These are phyloP conservation scores for Rhamphomyia laevipes DNA, from an alignment of 2,888 invertebrate genomes.

Conservation along the genomic window DNA sequence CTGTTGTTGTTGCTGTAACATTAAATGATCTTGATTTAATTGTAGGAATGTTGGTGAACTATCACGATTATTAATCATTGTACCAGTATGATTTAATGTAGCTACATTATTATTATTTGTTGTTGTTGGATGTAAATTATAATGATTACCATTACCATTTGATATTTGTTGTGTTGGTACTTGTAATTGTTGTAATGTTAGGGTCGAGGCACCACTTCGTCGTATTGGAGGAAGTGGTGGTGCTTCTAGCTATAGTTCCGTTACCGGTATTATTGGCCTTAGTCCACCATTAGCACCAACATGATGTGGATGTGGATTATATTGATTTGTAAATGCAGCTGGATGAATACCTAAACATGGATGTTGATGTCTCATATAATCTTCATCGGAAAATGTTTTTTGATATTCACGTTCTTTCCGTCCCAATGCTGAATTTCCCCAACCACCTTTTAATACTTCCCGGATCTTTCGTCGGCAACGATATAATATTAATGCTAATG, in stretches of 20 bases:
- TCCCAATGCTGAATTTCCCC: slow-evolving; percentile 36
- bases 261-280: slow-evolving; percentile 60
- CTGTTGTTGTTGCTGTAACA: slow-evolving; percentile 18
- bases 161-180: slow-evolving; percentile 23
- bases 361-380: slow-evolving; percentile 47
- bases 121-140: slow-evolving; percentile 17
- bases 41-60: slow-evolving; percentile 29
- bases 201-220: slow-evolving; percentile 30
- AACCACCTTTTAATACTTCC: slow-evolving; percentile 61
- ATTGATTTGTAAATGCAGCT: slow-evolving; percentile 28
- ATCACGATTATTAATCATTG: slow-evolving; percentile 6
- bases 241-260: slow-evolving; percentile 88
- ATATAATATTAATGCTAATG: slow-evolving; percentile 61
- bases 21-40: slow-evolving; percentile 36
- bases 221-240: slow-evolving; percentile 73
- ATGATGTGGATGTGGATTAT: slow-evolving; percentile 38
- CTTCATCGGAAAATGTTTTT: slow-evolving; percentile 80
- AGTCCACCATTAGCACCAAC: slow-evolving; percentile 34
- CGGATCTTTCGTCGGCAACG: slow-evolving; percentile 67
- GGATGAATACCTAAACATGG: slow-evolving; percentile 32
- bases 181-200: slow-evolving; percentile 32
- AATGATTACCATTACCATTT: not conserved
- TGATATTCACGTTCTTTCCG: slow-evolving; percentile 81
- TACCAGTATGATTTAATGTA: not conserved
- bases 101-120: not conserved